These are phyloP conservation scores for Vanacampus margaritifer DNA, from an alignment of 2,113 vertebrate species.

Conservation along the genomic window DNA sequence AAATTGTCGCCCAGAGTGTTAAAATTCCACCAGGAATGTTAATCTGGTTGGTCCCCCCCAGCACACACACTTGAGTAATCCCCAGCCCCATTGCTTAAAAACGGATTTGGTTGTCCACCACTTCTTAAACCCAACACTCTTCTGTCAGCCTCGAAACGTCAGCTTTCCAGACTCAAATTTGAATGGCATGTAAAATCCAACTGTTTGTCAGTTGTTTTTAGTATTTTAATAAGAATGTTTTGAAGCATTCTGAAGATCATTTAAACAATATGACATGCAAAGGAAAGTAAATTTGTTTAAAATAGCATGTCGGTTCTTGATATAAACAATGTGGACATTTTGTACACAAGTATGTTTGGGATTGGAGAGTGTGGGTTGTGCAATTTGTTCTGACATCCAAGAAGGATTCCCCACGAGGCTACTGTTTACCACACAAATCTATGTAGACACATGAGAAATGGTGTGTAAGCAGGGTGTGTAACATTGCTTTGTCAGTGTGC, in stretches of 20 bases:
- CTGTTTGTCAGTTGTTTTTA: slow-evolving; percentile 1
- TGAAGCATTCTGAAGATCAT: background rate
- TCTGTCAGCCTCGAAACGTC: slow-evolving; percentile 1
- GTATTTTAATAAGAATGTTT: background rate
- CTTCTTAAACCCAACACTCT: slow-evolving; percentile 9
- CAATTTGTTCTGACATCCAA: slow-evolving; percentile 15
- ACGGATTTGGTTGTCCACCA: slow-evolving; percentile 42
- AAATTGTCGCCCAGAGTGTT: slow-evolving; percentile 81
- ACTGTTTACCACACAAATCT: background rate
- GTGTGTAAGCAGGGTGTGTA: background rate
- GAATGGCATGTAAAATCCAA: background rate
- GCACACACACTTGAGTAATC: slow-evolving; percentile 66
- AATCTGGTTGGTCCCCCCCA: slow-evolving; percentile 67
- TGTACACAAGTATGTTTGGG: no score
- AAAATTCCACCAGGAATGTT: slow-evolving; percentile 83
- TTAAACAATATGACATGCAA: background rate
- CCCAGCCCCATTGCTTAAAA: slow-evolving; percentile 49
- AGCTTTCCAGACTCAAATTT: slow-evolving; percentile 9
- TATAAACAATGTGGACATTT: background rate
- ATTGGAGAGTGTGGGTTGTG: background rate
- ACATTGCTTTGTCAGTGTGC: slow-evolving; percentile 5
- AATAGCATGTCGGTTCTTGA: no score
- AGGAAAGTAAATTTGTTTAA: background rate
- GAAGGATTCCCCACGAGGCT: slow-evolving; percentile 3
- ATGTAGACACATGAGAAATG: background rate